phyloP scores from a whole-genome alignment of 2,797 vertebrate genomes.

The Pseudotriccus pelzelni region DNA sequence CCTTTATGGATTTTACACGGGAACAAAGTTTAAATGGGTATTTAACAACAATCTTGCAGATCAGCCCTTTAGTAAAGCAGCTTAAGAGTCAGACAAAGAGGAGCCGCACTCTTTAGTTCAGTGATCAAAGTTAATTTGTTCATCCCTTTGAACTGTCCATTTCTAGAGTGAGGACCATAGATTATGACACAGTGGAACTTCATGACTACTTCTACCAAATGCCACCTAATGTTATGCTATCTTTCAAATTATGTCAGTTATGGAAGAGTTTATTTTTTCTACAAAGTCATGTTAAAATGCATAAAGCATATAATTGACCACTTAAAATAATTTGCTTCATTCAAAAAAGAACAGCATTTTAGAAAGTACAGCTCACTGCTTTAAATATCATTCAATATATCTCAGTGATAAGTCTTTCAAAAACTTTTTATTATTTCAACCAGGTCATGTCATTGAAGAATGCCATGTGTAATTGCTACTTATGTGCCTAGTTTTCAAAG shows the following conservation, averaged over 20 bases:
- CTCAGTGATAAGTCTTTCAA: not conserved
- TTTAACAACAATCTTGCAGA: slow-evolving; percentile 13
- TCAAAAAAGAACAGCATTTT: not conserved
- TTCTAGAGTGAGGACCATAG: not conserved
- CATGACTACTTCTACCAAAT: not conserved
- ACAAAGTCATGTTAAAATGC: not conserved
- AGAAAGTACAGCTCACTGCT: not conserved
- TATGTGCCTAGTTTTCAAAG: not conserved
- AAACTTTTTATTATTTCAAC: not conserved
- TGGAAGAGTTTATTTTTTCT: not conserved
- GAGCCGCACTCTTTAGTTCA: not conserved
- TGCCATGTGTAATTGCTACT: not conserved
- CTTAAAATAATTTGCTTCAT: not conserved
- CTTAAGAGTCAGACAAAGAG: slow-evolving; percentile 27
- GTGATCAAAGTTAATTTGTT: not conserved
- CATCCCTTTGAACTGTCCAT: not conserved
- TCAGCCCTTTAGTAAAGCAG: not conserved
- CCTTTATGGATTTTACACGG: slow-evolving; percentile 27
- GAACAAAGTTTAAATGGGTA: slow-evolving; percentile 15
- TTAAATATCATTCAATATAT: not conserved
- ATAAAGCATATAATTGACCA: not conserved
- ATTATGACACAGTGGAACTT: not conserved
- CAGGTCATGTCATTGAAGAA: not conserved
- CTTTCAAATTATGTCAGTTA: not conserved
- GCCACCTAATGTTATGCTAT: not conserved